These are phyloP conservation scores for Oxystoma pomonae DNA, from an alignment of 2,888 invertebrate species.

Conservation along the genomic window DNA sequence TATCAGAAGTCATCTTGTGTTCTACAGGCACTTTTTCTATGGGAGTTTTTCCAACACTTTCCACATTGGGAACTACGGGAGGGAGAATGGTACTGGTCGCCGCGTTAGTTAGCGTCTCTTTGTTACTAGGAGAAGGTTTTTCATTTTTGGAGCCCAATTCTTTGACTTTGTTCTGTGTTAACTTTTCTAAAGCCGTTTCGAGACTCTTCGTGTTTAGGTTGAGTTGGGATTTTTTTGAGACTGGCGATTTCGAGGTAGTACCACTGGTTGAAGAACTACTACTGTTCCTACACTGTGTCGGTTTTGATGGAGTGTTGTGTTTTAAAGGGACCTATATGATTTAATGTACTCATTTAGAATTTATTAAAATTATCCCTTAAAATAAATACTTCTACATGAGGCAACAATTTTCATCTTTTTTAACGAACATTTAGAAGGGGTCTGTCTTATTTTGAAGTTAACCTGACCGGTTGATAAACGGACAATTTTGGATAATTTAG, in stretches of 20 bases:
- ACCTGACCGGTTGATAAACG: too few relatives aligned
- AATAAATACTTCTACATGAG: too few relatives aligned
- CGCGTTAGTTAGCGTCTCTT: neutral
- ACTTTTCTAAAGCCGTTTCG: conserved; percentile 43
- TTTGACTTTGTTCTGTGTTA: conserved; percentile 41
- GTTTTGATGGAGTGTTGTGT: conserved; percentile 12
- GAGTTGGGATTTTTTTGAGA: conserved; percentile 19
- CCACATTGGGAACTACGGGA: neutral
- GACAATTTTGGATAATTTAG: too few relatives aligned
- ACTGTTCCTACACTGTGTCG: conserved; percentile 3
- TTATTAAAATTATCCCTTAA: too few relatives aligned
- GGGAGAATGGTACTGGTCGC: neutral
- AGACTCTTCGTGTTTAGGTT: conserved; percentile 36
- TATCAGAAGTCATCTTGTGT: neutral
- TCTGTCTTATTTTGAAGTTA: too few relatives aligned
- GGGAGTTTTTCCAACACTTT: neutral
- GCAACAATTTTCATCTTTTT: too few relatives aligned
- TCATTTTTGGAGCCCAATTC: conserved; percentile 26
- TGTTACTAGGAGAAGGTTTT: conserved; percentile 6
- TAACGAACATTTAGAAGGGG: too few relatives aligned
- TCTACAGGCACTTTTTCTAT: neutral
- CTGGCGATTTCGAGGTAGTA: conserved; percentile 16
- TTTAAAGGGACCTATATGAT: conserved; percentile 14
- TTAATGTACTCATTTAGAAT: too few relatives aligned
- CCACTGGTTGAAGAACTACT: conserved; percentile 12